A percentile compares a stretch with the other conserved stretches of the same genome.
Conservation (phyloP, 2,888 invertebrate species). For the Heliconius charithonia region DNA sequence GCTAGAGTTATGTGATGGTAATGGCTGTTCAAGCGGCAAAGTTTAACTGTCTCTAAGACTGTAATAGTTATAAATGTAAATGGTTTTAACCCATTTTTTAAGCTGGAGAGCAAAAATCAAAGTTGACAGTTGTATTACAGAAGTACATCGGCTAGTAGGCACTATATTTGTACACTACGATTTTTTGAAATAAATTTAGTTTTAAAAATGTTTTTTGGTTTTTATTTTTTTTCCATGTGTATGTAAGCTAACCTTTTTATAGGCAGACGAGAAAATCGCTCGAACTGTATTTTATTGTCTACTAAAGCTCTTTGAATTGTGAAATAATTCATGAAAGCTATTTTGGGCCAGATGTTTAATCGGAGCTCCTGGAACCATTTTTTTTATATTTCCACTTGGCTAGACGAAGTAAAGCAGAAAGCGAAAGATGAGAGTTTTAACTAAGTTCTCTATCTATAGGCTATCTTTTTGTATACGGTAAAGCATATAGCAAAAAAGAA, state of each 20-base stretch:
- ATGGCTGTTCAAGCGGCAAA: constrained; percentile 55
- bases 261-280: too few relatives aligned
- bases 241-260: background rate
- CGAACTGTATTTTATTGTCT: too few relatives aligned
- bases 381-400: too few relatives aligned
- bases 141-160: constrained; percentile 69
- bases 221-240: background rate
- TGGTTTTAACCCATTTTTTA: constrained; percentile 48
- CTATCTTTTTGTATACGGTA: too few relatives aligned
- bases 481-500: too few relatives aligned
- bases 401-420: too few relatives aligned
- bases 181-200: constrained; percentile 70
- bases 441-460: too few relatives aligned
- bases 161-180: constrained; percentile 74
- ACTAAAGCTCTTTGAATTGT: too few relatives aligned
- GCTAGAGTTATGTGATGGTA: constrained; percentile 58
- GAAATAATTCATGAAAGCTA: too few relatives aligned
- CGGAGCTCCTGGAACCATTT: too few relatives aligned
- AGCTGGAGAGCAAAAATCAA: constrained; percentile 9
- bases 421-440: too few relatives aligned
- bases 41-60: constrained; percentile 65
- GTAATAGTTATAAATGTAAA: constrained; percentile 55
- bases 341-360: too few relatives aligned
- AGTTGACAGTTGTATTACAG: constrained; percentile 32
- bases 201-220: constrained; percentile 43